Evolutionary conservation across 2,888 invertebrate genomes (phyloP).

Genomic region (Zaprionus bogoriensis): DNA sequence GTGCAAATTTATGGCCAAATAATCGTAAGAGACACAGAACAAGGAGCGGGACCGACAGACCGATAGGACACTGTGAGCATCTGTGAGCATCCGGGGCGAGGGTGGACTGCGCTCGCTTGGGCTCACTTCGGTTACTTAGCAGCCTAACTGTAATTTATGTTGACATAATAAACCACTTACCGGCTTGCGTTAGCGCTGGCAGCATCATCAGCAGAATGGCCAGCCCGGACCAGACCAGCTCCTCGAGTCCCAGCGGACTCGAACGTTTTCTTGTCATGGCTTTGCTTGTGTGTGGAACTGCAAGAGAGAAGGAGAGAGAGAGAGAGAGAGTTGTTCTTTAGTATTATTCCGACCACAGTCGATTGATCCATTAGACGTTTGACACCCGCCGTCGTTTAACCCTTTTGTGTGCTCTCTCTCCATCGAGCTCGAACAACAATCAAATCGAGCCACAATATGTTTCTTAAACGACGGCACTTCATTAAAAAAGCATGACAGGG

Average conservation of each 20-base stretch:
- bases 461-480: conserved; percentile 78
- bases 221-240: conserved; percentile 68
- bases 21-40: conserved; percentile 37
- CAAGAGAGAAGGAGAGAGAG: conserved; percentile 48
- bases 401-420: too few species aligned
- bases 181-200: conserved; percentile 78
- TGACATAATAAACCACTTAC: conserved; percentile 81
- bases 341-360: conserved; percentile 16
- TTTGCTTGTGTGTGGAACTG: conserved; percentile 73
- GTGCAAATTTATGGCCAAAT: conserved; percentile 62
- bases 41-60: neutral
- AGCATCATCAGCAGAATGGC: conserved; percentile 63
- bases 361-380: conserved; percentile 54
- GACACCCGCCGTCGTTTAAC: conserved; percentile 61
- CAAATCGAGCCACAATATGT: conserved; percentile 73
- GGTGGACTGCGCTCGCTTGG: conserved; percentile 13
- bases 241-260: conserved; percentile 83
- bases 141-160: conserved; percentile 71
- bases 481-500: conserved; percentile 78
- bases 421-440: conserved; percentile 56
- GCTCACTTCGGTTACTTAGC: conserved; percentile 20
- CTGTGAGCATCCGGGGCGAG: conserved; percentile 37
- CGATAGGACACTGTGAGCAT: conserved; percentile 14
- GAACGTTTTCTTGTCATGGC: conserved; percentile 82
- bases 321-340: conserved; percentile 1